A percentile compares a stretch with the other conserved stretches of the same genome.
Conservation (phyloP, 2,797 vertebrate genomes). For the Sebastes minor region DNA sequence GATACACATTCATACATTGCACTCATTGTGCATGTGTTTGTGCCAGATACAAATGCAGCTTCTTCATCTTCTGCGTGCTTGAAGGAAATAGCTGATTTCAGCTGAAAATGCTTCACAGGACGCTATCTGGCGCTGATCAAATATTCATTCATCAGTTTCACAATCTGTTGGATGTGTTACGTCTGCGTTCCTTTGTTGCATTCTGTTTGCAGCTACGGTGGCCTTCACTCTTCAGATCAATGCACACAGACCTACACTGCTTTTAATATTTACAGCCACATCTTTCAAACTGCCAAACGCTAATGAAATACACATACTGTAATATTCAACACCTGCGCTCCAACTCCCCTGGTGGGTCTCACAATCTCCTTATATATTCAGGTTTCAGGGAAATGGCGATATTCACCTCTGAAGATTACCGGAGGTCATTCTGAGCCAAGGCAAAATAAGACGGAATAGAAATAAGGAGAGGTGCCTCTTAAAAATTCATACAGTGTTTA, state of each 20-base stretch:
- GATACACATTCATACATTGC: conserved; percentile 26
- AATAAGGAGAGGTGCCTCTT: conserved; percentile 69
- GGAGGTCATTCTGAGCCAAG: conserved; percentile 75
- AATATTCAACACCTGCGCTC: conserved; percentile 79
- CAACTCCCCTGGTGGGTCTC: conserved; percentile 59
- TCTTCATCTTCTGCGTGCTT: conserved; percentile 6
- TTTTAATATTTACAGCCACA: conserved; percentile 69
- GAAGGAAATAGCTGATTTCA: conserved; percentile 52
- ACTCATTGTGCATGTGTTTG: background rate
- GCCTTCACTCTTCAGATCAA: conserved; percentile 64
- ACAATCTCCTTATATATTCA: conserved; percentile 70
- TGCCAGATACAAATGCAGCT: conserved; percentile 16
- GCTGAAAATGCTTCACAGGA: conserved; percentile 24
- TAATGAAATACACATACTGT: conserved; percentile 79
- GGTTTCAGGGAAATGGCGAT: conserved; percentile 61
- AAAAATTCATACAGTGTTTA: conserved; percentile 82
- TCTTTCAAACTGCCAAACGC: conserved; percentile 64
- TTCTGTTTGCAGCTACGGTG: conserved; percentile 16
- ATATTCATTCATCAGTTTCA: conserved; percentile 63
- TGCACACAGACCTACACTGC: conserved; percentile 28
- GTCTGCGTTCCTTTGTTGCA: conserved; percentile 20
- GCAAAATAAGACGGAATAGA: conserved; percentile 61
- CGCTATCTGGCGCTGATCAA: conserved; percentile 36
- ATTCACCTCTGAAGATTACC: conserved; percentile 80
- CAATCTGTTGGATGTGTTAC: conserved; percentile 22